Evolutionary conservation across 2,113 vertebrate species (phyloP).

Genomic region (Chinchilla lanigera): DNA sequence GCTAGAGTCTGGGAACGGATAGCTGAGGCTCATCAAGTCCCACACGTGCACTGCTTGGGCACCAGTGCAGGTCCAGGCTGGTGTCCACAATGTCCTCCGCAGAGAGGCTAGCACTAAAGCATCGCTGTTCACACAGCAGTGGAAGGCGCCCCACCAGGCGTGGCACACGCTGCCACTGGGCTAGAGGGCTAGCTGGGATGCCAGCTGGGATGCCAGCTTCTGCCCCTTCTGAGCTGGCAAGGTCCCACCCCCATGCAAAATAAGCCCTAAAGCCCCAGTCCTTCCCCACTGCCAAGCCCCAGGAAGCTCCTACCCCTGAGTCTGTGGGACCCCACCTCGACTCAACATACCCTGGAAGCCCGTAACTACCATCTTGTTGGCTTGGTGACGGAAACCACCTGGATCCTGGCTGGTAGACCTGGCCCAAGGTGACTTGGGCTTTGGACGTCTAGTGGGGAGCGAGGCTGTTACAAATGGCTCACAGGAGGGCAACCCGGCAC

Average conservation of each 20-base stretch:
- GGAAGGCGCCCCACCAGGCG: not conserved
- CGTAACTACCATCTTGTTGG: not conserved
- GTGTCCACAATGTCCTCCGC: not conserved
- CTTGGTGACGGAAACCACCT: constrained; percentile 22
- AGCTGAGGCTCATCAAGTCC: not conserved
- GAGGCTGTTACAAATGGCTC: constrained; percentile 74
- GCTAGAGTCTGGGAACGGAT: not conserved
- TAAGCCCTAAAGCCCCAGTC: not conserved
- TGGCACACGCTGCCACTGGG: not conserved
- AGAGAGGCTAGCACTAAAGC: not conserved
- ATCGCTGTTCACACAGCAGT: not conserved
- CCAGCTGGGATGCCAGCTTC: not conserved
- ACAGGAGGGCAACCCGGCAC: constrained; percentile 80
- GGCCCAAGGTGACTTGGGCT: constrained; percentile 74
- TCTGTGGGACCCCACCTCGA: not conserved
- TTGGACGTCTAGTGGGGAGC: constrained; percentile 59
- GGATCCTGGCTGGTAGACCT: constrained; percentile 64
- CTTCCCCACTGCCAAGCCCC: not conserved
- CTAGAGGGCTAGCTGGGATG: not conserved
- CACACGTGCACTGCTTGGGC: not conserved
- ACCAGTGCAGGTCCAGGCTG: not conserved
- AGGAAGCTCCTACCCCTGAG: not conserved
- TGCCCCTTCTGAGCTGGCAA: constrained; percentile 28
- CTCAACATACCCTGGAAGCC: not conserved
- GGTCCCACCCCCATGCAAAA: not conserved